A percentile compares a stretch with the other conserved stretches of the same genome.
These are phyloP conservation scores for Pithys albifrons DNA, from an alignment of 2,113 vertebrate species.

Conservation along the genomic window DNA sequence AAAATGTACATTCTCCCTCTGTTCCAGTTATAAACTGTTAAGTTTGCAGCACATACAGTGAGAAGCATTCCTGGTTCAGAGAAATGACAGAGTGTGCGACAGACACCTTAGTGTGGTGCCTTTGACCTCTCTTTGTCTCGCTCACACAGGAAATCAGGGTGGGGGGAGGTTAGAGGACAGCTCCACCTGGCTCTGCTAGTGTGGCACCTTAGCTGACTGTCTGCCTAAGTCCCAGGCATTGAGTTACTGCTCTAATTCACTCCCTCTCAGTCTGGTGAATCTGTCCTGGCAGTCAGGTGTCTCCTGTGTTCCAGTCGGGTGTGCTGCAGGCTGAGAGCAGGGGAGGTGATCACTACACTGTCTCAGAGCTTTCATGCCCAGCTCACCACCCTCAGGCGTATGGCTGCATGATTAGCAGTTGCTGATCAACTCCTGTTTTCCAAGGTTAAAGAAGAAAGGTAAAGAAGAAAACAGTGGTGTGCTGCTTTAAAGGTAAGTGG, in stretches of 20 bases:
- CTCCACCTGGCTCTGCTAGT: not conserved
- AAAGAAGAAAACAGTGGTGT: not conserved
- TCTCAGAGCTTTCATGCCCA: not conserved
- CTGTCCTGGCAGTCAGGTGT: not conserved
- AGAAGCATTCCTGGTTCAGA: not conserved
- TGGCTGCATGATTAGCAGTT: not conserved
- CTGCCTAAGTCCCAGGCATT: not conserved
- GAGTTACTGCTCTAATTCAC: not conserved
- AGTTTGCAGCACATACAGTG: not conserved
- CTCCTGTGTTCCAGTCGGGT: accelerated
- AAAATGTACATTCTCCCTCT: not conserved
- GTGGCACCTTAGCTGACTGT: not conserved
- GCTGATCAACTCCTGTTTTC: not conserved
- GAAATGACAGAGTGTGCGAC: not conserved
- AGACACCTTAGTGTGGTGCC: not conserved
- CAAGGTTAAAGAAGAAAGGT: not conserved
- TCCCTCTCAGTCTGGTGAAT: not conserved
- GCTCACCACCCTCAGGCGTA: not conserved
- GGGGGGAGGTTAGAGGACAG: not conserved
- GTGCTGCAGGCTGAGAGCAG: not conserved
- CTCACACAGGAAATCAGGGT: accelerated
- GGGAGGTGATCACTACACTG: not conserved
- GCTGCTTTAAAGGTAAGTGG: not conserved
- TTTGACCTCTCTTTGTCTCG: not conserved
- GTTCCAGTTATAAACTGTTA: not conserved